phyloP scores from a whole-genome alignment of 2,113 vertebrate genomes.

The Callithrix jacchus region DNA sequence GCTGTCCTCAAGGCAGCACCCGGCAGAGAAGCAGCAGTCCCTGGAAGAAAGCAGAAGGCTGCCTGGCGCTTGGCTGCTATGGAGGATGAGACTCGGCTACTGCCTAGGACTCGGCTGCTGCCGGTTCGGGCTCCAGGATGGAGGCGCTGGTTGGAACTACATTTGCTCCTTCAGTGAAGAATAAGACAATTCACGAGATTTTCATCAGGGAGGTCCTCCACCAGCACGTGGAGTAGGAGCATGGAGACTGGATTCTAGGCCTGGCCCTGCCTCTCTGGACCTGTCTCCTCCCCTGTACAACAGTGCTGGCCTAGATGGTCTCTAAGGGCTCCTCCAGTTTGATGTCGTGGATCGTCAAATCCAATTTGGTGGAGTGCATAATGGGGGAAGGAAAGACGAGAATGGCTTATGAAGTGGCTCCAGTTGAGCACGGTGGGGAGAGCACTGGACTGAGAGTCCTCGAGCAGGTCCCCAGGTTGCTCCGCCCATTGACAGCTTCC shows the following conservation, averaged over 20 bases:
- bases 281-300: neutral
- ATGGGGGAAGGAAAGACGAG: neutral
- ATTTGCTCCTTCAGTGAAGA: neutral
- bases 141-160: neutral
- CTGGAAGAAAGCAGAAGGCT: neutral
- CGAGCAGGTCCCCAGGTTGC: neutral
- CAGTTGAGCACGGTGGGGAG: rapidly evolving
- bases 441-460: neutral
- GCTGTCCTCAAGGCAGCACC: neutral
- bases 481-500: neutral
- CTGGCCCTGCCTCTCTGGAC: neutral
- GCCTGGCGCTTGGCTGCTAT: too few species aligned
- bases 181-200: neutral
- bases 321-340: neutral
- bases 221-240: neutral
- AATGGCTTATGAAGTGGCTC: neutral
- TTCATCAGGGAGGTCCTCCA: too few species aligned
- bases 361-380: neutral
- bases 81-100: neutral
- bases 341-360: neutral
- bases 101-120: neutral
- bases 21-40: neutral
- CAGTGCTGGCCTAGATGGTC: too few species aligned
- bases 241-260: neutral
- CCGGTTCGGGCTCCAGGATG: neutral